Evolutionary conservation across 2,888 invertebrate species (phyloP).

Genomic region (Diarsia mendica): DNA sequence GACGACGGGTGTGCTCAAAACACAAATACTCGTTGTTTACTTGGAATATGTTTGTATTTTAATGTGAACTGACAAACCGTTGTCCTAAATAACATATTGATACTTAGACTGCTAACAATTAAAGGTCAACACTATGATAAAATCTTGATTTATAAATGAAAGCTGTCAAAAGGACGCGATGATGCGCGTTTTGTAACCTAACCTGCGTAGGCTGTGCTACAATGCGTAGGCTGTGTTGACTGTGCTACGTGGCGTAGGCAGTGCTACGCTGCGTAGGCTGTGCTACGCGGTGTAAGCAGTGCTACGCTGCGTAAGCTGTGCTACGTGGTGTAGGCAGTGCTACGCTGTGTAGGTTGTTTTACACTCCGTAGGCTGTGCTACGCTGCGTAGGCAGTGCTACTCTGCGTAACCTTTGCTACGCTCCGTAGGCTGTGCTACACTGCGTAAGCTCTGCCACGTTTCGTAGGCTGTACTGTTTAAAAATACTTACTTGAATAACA

Average conservation of each 20-base stretch:
- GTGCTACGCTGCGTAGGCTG: background rate
- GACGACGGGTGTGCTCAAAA: background rate
- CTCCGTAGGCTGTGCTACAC: slow-evolving; percentile 3
- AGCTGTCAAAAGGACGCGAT: background rate
- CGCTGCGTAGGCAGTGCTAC: too few relatives aligned
- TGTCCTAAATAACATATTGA: background rate
- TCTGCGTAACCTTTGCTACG: background rate
- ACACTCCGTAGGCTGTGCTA: background rate
- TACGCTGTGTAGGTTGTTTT: background rate
- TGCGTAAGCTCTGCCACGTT: background rate
- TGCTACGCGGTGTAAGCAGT: background rate
- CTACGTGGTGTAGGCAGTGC: slow-evolving; percentile 15
- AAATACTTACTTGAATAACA: background rate
- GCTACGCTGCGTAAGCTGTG: background rate
- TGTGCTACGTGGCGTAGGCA: too few relatives aligned
- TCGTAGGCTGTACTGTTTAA: slow-evolving; percentile 6
- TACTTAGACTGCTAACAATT: background rate
- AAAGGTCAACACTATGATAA: background rate
- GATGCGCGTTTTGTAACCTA: too few relatives aligned
- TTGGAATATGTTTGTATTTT: background rate
- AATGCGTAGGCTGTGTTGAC: too few relatives aligned
- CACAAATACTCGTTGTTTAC: background rate
- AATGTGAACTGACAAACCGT: background rate
- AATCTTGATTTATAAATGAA: background rate
- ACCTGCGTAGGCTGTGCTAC: too few relatives aligned